Percentiles rank a stretch among this genome's conserved stretches.
Evolutionary conservation across 1,140 invertebrate species (phyloP).

Genomic region (Aphelenchoides besseyi): DNA sequence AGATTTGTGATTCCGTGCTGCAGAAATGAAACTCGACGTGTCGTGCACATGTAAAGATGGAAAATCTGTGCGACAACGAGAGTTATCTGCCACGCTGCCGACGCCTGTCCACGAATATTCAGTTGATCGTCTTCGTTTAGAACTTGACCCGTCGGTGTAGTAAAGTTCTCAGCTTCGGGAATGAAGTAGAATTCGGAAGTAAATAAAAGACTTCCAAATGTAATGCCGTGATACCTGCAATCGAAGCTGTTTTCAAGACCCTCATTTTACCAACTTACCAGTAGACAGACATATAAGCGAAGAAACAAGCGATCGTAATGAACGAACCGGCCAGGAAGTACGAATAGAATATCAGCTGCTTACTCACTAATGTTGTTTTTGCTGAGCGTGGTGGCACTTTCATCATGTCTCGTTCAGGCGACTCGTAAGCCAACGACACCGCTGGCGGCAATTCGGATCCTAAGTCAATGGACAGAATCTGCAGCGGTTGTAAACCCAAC

Average conservation of each 20-base stretch:
- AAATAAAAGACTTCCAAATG: slow-evolving; percentile 50
- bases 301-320: slow-evolving; percentile 58
- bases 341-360: slow-evolving; percentile 42
- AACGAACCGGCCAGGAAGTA: slow-evolving; percentile 54
- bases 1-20: slow-evolving; percentile 42
- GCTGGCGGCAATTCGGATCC: slow-evolving; percentile 63
- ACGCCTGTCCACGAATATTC: slow-evolving; percentile 48
- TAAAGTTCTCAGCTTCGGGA: slow-evolving; percentile 49
- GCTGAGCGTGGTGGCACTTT: slow-evolving; percentile 43
- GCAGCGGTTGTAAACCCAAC: slow-evolving; percentile 64
- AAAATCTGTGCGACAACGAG: slow-evolving; percentile 55
- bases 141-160: slow-evolving; percentile 28
- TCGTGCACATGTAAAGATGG: slow-evolving; percentile 42
- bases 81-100: slow-evolving; percentile 59
- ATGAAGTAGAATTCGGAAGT: slow-evolving; percentile 57
- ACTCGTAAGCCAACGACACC: slow-evolving; percentile 63
- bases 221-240: slow-evolving; percentile 58
- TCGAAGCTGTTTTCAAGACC: slow-evolving; percentile 24
- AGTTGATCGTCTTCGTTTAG: slow-evolving; percentile 47
- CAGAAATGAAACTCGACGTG: slow-evolving; percentile 40
- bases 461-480: slow-evolving; percentile 53
- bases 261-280: slow-evolving; percentile 39
- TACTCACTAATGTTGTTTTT: slow-evolving; percentile 45
- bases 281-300: slow-evolving; percentile 57
- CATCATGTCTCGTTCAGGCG: slow-evolving; percentile 46